Percentiles rank a stretch among this genome's conserved stretches.
These are phyloP conservation scores for Lepetodrilus schrolli DNA, from an alignment of 2,888 invertebrate species.

Conservation along the genomic window DNA sequence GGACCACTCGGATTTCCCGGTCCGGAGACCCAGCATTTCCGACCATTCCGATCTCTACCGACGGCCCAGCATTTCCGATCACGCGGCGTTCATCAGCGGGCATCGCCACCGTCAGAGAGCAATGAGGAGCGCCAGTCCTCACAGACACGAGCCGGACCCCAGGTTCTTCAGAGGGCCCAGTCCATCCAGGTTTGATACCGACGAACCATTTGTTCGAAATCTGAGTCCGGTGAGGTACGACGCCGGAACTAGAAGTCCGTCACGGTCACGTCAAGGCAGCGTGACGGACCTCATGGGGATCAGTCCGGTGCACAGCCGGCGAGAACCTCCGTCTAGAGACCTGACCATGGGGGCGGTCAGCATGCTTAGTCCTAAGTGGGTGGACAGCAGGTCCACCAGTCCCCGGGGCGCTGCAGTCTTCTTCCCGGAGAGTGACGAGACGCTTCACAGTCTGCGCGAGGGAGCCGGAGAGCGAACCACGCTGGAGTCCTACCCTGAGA, in stretches of 20 bases:
- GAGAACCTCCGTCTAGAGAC: slow-evolving; percentile 53
- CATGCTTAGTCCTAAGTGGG: slow-evolving; percentile 62
- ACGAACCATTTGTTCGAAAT: slow-evolving; percentile 56
- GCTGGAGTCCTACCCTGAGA: slow-evolving; percentile 39
- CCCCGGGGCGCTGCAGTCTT: slow-evolving; percentile 60
- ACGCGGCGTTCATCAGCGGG: slow-evolving; percentile 17
- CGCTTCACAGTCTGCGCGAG: slow-evolving; percentile 46
- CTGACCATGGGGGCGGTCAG: slow-evolving; percentile 42
- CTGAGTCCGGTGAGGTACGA: slow-evolving; percentile 58
- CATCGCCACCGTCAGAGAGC: slow-evolving; percentile 32
- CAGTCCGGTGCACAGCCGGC: slow-evolving; percentile 55
- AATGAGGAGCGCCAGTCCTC: slow-evolving; percentile 55
- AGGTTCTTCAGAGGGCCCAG: slow-evolving; percentile 50
- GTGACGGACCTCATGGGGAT: slow-evolving; percentile 62
- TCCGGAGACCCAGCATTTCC: slow-evolving; percentile 40
- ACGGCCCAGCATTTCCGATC: slow-evolving; percentile 15
- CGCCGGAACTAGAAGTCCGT: slow-evolving; percentile 60
- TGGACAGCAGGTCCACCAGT: slow-evolving; percentile 57
- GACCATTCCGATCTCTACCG: slow-evolving; percentile 32
- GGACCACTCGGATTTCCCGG: slow-evolving; percentile 31
- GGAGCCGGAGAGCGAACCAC: slow-evolving; percentile 38
- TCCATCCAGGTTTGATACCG: slow-evolving; percentile 59
- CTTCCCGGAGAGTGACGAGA: slow-evolving; percentile 66
- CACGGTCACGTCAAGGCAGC: slow-evolving; percentile 60
- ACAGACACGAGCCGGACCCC: slow-evolving; percentile 46